Evolutionary conservation across 2,888 invertebrate genomes (phyloP).

Genomic region (Ferrisia virgata): DNA sequence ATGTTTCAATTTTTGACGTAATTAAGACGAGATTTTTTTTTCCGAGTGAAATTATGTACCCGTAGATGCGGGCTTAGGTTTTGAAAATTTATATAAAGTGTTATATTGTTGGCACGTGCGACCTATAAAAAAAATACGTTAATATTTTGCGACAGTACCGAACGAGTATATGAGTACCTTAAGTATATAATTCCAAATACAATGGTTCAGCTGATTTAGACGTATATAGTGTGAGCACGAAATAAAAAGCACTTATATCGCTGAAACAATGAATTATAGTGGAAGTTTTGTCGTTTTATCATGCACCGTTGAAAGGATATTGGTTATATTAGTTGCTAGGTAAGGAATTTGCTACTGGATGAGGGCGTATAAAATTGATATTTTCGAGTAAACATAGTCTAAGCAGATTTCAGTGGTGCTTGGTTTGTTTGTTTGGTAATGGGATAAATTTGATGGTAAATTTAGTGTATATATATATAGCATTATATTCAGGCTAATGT

Average conservation of each 20-base stretch:
- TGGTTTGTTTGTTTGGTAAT: not conserved
- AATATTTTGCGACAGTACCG: not conserved
- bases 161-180: too few relatives aligned
- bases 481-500: too few relatives aligned
- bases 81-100: not conserved
- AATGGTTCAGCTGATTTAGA: not conserved
- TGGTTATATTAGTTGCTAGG: not conserved
- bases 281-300: not conserved
- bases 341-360: not conserved
- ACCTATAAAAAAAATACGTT: slow-evolving; percentile 6
- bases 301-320: not conserved
- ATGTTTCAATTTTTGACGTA: not conserved
- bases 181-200: not conserved
- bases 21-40: not conserved
- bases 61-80: not conserved
- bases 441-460: not conserved
- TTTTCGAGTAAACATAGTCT: slow-evolving; percentile 18
- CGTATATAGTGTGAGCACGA: too few relatives aligned
- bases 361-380: not conserved
- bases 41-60: not conserved
- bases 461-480: not conserved
- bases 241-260: not conserved
- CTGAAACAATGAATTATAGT: not conserved
- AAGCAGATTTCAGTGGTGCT: not conserved
- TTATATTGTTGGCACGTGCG: not conserved